Base-by-base conservation (phyloP, 2,113 vertebrate species). In the Silurus meridionalis region DNA sequence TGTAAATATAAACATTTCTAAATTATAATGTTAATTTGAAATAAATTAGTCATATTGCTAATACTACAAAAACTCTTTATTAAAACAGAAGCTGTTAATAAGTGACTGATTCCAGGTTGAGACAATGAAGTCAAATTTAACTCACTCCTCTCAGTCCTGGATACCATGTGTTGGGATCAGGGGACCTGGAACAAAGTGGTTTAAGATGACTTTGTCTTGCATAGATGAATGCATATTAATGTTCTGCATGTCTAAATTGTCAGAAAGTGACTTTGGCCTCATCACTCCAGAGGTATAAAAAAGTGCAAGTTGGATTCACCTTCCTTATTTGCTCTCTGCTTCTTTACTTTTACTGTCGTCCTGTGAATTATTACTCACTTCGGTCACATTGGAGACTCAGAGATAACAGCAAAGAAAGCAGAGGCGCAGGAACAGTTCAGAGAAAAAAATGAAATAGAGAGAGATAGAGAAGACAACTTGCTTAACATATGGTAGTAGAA, bases 341-440 rank as follows among this genome's bases (percentile, higher is more conserved):
- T 21, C 46, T 53, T 19, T 69, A 82, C 55, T 63, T 52, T 53
- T 8, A 8, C 25, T 87, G 61, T 83, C 72, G 25, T 82, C 58
- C 53, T 85, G 37, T 87, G 86, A 78, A 83, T 89, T 87, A 87
- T 85, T 72, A 87, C 86, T 83, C n/a, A 81, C 85, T 82, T 13
- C 1, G 48, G 58, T 86, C 84, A 86, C 82, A 83, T 69, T 84
- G 80, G 13, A 46, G 72, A 46, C 61, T 61, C 46, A 63, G 77
- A 82, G 86, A 69, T 83, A 81, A 86, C 77, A 87, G 67, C 57
- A 67, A 84, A 64, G 60, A 78, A 75, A 85, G 55, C 71, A 79
- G 80, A 48, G 23, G 19, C 83, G 55, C 60, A 88, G 64, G 71
- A 55, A 83, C 46, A 72, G 74, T 67, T 78, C 19, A 87, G 84